Conservation (phyloP, 2,113 vertebrate species). For the Alosa alosa region DNA sequence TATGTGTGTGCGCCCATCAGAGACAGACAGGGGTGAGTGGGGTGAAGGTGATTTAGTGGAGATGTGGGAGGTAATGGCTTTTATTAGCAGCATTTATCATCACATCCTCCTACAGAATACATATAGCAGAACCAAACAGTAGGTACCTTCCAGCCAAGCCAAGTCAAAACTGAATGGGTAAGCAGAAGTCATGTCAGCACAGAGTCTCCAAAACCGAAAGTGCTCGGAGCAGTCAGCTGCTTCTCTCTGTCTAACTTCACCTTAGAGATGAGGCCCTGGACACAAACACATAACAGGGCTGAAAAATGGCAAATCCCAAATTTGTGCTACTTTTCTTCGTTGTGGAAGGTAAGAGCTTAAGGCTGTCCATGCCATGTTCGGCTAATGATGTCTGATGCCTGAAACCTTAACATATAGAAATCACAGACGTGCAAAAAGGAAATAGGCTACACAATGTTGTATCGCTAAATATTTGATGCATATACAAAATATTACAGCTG, state of each 20-base stretch:
- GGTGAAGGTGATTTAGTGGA: neutral
- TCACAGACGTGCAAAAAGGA: neutral
- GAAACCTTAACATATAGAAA: neutral
- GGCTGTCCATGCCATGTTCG: neutral
- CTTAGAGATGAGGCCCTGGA: neutral
- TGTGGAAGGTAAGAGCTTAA: neutral
- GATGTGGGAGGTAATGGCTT: slow-evolving; percentile 8
- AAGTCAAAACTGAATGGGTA: neutral
- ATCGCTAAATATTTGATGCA: neutral
- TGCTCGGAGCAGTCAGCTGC: neutral
- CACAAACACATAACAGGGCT: neutral
- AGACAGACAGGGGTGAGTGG: neutral
- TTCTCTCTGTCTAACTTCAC: neutral
- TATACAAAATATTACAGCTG: neutral
- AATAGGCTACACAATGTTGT: neutral
- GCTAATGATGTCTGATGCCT: neutral
- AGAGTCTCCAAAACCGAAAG: neutral
- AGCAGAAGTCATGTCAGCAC: slow-evolving; percentile 4
- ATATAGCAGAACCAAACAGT: neutral
- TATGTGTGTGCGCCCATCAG: neutral
- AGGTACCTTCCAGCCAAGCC: slow-evolving; percentile 8
- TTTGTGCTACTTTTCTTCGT: neutral
- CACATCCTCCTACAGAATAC: neutral
- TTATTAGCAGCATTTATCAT: slow-evolving; percentile 2
- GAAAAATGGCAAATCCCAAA: neutral